These are phyloP conservation scores for Anabas testudineus DNA, from an alignment of 2,797 vertebrate species.

Conservation along the genomic window DNA sequence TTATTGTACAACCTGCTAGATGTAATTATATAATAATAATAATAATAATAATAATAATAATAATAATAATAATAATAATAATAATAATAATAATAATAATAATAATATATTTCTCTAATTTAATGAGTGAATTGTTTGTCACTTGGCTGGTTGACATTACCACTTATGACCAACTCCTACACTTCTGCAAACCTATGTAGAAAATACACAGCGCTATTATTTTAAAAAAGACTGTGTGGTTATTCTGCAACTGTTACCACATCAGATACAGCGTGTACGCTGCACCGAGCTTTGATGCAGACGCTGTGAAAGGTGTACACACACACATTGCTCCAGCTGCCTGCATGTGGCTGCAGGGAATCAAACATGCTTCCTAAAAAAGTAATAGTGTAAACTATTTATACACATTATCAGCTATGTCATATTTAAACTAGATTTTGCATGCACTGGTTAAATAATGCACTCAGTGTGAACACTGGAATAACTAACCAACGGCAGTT, in stretches of 20 bases:
- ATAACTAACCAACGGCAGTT: background rate
- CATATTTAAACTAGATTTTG: background rate
- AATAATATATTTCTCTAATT: too few relatives aligned
- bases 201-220: too few relatives aligned
- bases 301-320: conserved; percentile 1
- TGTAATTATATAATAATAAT: background rate
- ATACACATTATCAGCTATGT: too few relatives aligned
- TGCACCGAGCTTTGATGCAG: background rate
- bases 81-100: too few relatives aligned
- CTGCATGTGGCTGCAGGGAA: conserved; percentile 5
- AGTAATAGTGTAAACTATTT: too few relatives aligned
- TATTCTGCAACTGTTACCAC: background rate
- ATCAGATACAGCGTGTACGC: background rate
- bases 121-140: too few relatives aligned
- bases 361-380: background rate
- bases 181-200: too few relatives aligned
- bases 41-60: too few relatives aligned
- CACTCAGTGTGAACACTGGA: background rate
- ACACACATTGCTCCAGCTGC: background rate
- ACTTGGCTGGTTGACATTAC: too few relatives aligned
- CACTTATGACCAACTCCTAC: too few relatives aligned
- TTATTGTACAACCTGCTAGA: background rate
- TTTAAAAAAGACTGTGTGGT: too few relatives aligned
- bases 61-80: too few relatives aligned
- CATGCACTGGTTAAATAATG: background rate